Conservation (phyloP, 92 coral and sea anemone species). For the Palythoa grandis region DNA sequence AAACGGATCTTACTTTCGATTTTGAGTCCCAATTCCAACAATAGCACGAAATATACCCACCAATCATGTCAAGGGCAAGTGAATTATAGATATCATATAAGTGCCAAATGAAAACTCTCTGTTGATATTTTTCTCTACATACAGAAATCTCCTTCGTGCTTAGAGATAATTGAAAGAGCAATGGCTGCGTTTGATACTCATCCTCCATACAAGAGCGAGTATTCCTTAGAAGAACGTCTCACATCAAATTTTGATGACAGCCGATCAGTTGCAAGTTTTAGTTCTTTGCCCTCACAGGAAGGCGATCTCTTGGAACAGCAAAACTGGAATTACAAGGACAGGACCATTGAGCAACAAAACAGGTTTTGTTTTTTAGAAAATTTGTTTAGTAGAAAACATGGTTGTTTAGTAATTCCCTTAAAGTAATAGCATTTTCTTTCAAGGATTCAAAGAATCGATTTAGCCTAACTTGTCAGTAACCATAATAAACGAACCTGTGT, state of each 20-base stretch:
- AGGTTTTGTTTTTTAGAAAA: neutral
- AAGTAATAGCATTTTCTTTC: too few relatives aligned
- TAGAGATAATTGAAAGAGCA: conserved; percentile 13
- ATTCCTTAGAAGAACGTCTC: neutral
- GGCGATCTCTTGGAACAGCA: neutral
- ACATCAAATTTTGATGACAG: neutral
- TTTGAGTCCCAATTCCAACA: too few relatives aligned
- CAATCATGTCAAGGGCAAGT: neutral
- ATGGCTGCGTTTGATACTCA: neutral
- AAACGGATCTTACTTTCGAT: too few relatives aligned
- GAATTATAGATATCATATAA: neutral
- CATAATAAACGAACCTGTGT: too few relatives aligned
- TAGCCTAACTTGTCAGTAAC: too few relatives aligned
- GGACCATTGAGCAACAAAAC: neutral
- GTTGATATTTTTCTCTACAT: neutral
- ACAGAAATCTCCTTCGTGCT: conserved; percentile 17
- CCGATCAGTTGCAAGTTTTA: conserved; percentile 18
- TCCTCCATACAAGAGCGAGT: neutral
- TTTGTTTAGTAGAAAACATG: neutral
- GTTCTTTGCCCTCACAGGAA: neutral
- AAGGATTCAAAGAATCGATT: too few relatives aligned
- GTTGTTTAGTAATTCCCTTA: too few relatives aligned
- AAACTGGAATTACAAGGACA: neutral
- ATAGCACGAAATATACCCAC: neutral
- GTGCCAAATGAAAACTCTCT: neutral